These are phyloP conservation scores for Gorsachius magnificus DNA, from an alignment of 2,797 vertebrate species.

Conservation along the genomic window DNA sequence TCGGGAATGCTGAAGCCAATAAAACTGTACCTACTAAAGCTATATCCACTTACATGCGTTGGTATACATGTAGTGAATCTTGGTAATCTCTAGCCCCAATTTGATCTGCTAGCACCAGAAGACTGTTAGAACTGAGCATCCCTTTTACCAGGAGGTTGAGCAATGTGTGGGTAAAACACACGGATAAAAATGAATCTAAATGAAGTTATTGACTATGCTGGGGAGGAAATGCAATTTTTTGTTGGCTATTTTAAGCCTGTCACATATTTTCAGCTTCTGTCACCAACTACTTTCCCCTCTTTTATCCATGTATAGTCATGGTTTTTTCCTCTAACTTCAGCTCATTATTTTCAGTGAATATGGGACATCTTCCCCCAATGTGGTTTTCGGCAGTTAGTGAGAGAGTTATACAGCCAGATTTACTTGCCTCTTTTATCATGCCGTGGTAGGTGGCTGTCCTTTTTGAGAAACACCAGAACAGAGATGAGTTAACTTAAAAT, in stretches of 20 bases:
- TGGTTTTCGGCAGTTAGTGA: not conserved
- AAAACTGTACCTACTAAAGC: not conserved
- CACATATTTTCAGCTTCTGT: not conserved
- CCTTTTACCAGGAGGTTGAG: not conserved
- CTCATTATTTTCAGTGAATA: not conserved
- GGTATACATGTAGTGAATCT: not conserved
- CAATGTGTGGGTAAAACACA: not conserved
- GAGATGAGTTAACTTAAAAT: not conserved
- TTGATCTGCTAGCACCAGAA: not conserved
- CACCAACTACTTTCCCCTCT: not conserved
- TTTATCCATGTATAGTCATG: not conserved
- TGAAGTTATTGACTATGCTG: not conserved
- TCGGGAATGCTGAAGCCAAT: not conserved
- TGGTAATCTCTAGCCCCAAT: not conserved
- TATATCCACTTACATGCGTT: accelerated
- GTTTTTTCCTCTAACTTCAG: not conserved
- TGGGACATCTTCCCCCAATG: not conserved
- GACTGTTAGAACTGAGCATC: not conserved
- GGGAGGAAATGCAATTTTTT: not conserved
- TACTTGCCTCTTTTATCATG: not conserved
- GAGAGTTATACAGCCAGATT: not conserved
- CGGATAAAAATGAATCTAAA: not conserved
- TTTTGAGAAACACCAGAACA: not conserved
- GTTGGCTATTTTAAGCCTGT: not conserved
- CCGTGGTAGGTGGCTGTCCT: not conserved